Base-by-base conservation (phyloP, 2,797 vertebrate species). In the Cercopithecus hamlyni region DNA sequence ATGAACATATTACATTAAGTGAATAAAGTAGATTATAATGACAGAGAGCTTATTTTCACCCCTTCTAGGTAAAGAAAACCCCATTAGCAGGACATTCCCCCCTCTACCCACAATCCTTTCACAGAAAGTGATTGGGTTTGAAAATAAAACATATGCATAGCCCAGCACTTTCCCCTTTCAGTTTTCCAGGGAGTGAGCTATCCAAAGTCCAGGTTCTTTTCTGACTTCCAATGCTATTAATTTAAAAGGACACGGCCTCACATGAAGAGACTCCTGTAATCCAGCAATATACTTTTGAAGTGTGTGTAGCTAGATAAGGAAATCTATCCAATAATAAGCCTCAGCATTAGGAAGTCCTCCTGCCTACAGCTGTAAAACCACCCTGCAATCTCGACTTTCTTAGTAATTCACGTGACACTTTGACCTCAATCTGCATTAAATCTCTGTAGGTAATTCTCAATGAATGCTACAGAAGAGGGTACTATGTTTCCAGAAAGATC, bases 381-480 rank as follows among this genome's bases (percentile, higher is more conserved):
- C 7, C 20, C 12, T 95, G 77, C 6, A 50, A 36, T 75, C 33
- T 95, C 48, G n/a, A 88, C 43, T 80, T 67, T 33, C 86, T 84
- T 24, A 82, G 33, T 82, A 93, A 90, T 80, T 90, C 64, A 67
- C 27, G 13, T 52, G 33, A 83, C 43, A 70, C 52, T 97, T 91
- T 79, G 11, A 91, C 52, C 14, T 41, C 27, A 4, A 14, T 50
- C 90, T 83, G 9, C 48, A 76, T 80, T 80, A 92, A 92, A 94
- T 1, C 5, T 92, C 76, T 45, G 70, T 36, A 83, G 20, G 22
- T 83, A 75, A 93, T 22, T 93, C 70, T 93, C 43, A 81, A 43
- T 43, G 6, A 5, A 83, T 86, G 4, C 4, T 64, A 14, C n/a
- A 12, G 83, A 88, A 82, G 10, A 67, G 4, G 13, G 2, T 39